Conservation (phyloP, 2,113 vertebrate genomes). For the Hypocryptadius cinnamomeus region DNA sequence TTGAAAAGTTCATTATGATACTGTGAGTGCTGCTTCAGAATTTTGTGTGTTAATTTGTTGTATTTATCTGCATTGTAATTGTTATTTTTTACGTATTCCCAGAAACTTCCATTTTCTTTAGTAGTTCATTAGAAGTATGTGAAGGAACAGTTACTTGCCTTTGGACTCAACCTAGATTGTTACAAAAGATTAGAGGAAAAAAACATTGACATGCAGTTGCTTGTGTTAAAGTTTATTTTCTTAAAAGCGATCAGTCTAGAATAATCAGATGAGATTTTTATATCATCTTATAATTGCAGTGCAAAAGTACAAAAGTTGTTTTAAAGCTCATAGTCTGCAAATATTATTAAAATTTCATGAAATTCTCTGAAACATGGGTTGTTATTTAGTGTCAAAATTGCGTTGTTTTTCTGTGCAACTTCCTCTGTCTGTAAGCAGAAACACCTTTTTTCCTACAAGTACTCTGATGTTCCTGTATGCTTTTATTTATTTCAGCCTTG, state of each 20-base stretch:
- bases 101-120: background rate
- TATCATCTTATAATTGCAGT: background rate
- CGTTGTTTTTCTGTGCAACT: background rate
- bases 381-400: background rate
- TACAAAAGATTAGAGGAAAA: background rate
- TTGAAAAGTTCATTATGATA: background rate
- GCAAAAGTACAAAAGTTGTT: background rate
- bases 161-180: background rate
- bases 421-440: background rate
- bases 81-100: background rate
- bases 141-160: background rate
- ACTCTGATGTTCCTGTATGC: background rate
- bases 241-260: background rate
- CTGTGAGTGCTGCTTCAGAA: background rate
- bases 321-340: background rate
- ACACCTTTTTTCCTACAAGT: background rate
- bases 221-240: background rate
- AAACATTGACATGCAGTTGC: background rate
- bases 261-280: background rate
- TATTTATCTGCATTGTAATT: background rate
- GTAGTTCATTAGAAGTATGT: background rate
- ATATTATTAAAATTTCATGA: background rate
- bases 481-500: slow-evolving; percentile 37
- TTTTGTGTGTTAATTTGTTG: background rate
- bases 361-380: background rate